Evolutionary conservation across 2,888 invertebrate genomes (phyloP).

Genomic region (Pteria penguin): DNA sequence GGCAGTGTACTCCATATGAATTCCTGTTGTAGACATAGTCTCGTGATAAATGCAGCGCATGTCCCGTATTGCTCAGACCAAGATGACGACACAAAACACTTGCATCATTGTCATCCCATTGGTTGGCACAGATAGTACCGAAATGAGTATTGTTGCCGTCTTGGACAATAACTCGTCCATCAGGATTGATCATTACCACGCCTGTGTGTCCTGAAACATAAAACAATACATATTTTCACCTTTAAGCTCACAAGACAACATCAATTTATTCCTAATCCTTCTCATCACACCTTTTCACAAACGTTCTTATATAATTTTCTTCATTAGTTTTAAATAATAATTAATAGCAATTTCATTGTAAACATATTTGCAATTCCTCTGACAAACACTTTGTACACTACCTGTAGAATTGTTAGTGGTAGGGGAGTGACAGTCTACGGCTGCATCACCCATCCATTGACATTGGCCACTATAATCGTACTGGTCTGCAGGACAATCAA

Average conservation of each 20-base stretch:
- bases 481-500: not conserved
- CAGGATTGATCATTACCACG: too few relatives aligned
- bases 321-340: too few relatives aligned
- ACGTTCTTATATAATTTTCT: too few relatives aligned
- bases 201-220: too few relatives aligned
- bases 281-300: too few relatives aligned
- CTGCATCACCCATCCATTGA: slow-evolving; percentile 7
- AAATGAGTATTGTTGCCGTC: not conserved
- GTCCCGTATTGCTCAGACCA: slow-evolving; percentile 5
- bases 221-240: too few relatives aligned
- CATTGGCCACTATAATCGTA: slow-evolving; percentile 1
- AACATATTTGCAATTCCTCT: too few relatives aligned
- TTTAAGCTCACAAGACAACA: too few relatives aligned
- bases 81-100: slow-evolving; percentile 22
- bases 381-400: too few relatives aligned
- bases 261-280: too few relatives aligned
- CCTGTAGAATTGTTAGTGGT: too few relatives aligned
- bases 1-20: slow-evolving; percentile 10
- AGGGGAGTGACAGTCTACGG: not conserved
- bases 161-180: not conserved
- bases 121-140: slow-evolving; percentile 9
- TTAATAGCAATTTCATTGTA: too few relatives aligned
- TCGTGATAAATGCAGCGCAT: not conserved
- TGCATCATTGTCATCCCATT: slow-evolving; percentile 25
- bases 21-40: not conserved